These are phyloP conservation scores for Dryoscopus gambensis DNA, from an alignment of 2,113 vertebrate genomes.

Conservation along the genomic window DNA sequence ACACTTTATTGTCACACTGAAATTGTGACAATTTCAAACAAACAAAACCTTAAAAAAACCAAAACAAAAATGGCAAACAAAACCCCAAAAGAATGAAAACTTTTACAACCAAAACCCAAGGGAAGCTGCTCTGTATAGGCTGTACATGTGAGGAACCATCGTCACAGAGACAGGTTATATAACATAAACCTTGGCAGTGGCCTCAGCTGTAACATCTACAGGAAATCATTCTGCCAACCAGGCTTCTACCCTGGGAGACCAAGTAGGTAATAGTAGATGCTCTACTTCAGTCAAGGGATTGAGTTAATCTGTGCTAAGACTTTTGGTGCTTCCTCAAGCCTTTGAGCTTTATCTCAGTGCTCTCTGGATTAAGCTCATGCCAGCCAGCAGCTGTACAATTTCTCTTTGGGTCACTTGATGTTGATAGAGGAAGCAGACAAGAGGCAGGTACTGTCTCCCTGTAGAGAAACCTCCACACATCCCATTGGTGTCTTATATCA, in stretches of 20 bases:
- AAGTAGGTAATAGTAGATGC: background rate
- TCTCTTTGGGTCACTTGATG: background rate
- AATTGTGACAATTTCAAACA: background rate
- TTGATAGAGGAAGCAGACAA: background rate
- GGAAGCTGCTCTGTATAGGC: background rate
- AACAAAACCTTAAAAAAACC: background rate
- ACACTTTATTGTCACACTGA: background rate
- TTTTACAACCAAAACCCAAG: background rate
- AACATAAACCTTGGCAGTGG: background rate
- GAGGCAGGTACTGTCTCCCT: background rate
- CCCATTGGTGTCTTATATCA: background rate
- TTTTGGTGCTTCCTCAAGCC: slow-evolving; percentile 43
- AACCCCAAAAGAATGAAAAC: background rate
- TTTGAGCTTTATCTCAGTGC: slow-evolving; percentile 14
- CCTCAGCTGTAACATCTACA: background rate
- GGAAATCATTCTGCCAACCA: background rate
- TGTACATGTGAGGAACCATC: background rate
- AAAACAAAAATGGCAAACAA: background rate
- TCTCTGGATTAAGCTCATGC: background rate
- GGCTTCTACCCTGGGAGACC: background rate
- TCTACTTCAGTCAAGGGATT: slow-evolving; percentile 49
- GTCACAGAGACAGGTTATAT: background rate
- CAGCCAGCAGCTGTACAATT: background rate
- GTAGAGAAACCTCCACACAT: background rate
- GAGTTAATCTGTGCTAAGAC: slow-evolving; percentile 54